Evolutionary conservation across 2,888 invertebrate species (phyloP).

Genomic region (Agriopis aurantiaria): DNA sequence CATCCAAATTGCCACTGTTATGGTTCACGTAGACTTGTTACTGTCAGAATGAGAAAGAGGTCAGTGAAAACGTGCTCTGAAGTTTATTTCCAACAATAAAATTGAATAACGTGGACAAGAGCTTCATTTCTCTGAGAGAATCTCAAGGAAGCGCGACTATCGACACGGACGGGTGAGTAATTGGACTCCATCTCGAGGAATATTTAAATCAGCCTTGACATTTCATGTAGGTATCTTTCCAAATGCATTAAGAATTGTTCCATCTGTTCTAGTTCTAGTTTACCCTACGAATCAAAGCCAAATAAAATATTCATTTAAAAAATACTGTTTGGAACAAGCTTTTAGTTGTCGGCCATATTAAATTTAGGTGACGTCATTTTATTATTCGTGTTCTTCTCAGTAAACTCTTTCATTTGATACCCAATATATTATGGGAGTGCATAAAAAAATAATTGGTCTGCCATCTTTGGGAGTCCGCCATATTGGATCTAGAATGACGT

Average conservation of each 20-base stretch:
- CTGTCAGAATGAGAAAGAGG: slow-evolving; percentile 17
- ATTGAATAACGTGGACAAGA: slow-evolving; percentile 30
- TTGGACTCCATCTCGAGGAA: slow-evolving; percentile 7
- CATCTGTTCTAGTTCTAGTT: no score
- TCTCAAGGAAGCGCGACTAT: slow-evolving; percentile 26
- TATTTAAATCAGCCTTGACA: slow-evolving; percentile 14
- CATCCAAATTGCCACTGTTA: slow-evolving; percentile 1
- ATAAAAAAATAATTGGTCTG: no score
- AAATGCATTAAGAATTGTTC: background rate
- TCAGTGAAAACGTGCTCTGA: slow-evolving; percentile 22
- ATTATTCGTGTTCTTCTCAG: no score
- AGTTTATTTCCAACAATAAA: slow-evolving; percentile 33
- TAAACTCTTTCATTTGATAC: no score
- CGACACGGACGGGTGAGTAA: slow-evolving; percentile 20
- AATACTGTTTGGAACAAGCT: no score
- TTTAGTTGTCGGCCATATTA: no score
- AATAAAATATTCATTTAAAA: no score
- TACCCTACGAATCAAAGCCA: no score
- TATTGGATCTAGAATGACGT: no score
- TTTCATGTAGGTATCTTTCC: background rate
- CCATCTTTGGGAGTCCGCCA: no score
- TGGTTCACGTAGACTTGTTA: slow-evolving; percentile 5
- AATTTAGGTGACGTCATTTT: no score
- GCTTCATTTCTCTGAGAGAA: slow-evolving; percentile 30
- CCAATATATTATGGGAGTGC: no score